Evolutionary conservation across 2,888 invertebrate species (phyloP).

Genomic region (Phymatocera aterrima): DNA sequence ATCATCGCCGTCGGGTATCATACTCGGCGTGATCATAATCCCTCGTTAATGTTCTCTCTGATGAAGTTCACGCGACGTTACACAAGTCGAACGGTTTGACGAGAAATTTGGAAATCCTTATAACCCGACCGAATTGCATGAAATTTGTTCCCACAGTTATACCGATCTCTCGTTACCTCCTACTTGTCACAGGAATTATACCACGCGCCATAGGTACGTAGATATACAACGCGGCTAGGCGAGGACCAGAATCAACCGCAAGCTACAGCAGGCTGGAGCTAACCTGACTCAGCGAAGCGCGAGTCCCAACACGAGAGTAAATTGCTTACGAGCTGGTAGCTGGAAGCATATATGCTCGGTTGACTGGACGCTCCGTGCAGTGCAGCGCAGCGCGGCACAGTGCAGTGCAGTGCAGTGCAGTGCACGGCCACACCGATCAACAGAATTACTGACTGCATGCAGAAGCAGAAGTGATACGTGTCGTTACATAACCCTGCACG

Average conservation of each 20-base stretch:
- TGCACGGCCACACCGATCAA: constrained; percentile 35
- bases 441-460: constrained; percentile 37
- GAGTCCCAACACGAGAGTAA: constrained; percentile 39
- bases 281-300: constrained; percentile 40
- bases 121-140: too few relatives aligned
- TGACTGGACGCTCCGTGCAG: constrained; percentile 37
- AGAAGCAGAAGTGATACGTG: constrained; percentile 41
- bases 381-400: neutral
- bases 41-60: too few relatives aligned
- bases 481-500: constrained; percentile 29
- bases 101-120: too few relatives aligned
- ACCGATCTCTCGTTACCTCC: neutral
- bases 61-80: too few relatives aligned
- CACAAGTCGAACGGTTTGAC: too few relatives aligned
- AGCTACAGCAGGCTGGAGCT: constrained; percentile 18
- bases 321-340: constrained; percentile 40
- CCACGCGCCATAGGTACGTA: neutral
- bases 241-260: constrained; percentile 24
- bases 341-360: constrained; percentile 16
- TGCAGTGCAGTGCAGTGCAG: constrained; percentile 21
- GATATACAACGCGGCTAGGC: neutral
- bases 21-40: neutral
- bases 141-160: neutral
- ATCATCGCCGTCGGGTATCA: constrained; percentile 6
- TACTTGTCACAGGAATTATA: neutral